Base-by-base conservation (phyloP, 2,797 vertebrate species). In the Toxotes lorentzi region DNA sequence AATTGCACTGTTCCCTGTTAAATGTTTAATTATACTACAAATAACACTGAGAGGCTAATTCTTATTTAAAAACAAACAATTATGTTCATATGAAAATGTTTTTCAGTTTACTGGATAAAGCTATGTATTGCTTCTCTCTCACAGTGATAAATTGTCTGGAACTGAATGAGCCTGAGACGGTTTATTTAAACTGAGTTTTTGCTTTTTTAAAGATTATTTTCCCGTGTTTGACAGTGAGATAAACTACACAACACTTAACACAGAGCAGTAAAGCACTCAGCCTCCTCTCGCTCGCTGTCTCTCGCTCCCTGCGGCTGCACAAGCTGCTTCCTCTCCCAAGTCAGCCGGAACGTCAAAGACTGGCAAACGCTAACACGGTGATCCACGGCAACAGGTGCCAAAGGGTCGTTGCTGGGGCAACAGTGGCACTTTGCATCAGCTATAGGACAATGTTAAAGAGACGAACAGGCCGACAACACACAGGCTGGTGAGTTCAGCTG, bases 371-470 rank as follows among this genome's bases (percentile, higher is more conserved):
- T 38, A 34, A 59, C 68, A 5, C 47, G 7, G 75, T 51, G 48
- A 85, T 77, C 65, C 81, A 79, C 59, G 51, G 80, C 79, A 89
- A 90, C 91, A 87, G 79, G 79, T 88, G 77, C 85, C 84, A 80
- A 54, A 81, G 84, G 73, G 82, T 84, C 24, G 53, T 87, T 83
- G 61, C 86, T 61, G 21, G 45, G 82, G 79, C 71, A 81, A 88
- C 91, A 21, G 58, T 23, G 43, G 70, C 80, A 38, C 62, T 80
- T 70, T 70, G 59, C 65, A 88, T 84, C 82, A 77, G 75, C 76
- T 43, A 56, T 21, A 81, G 65, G 70, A 59, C 35, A 14, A 16
- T 2, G 19, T n/a, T 47, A 13, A 40, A 59, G 50, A 30, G 64
- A 45, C n/a, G 48, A 53, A 10, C 62, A 58, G 17, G 38, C 8